Conservation (phyloP, 2,888 invertebrate genomes). For the Troides oblongomaculatus region DNA sequence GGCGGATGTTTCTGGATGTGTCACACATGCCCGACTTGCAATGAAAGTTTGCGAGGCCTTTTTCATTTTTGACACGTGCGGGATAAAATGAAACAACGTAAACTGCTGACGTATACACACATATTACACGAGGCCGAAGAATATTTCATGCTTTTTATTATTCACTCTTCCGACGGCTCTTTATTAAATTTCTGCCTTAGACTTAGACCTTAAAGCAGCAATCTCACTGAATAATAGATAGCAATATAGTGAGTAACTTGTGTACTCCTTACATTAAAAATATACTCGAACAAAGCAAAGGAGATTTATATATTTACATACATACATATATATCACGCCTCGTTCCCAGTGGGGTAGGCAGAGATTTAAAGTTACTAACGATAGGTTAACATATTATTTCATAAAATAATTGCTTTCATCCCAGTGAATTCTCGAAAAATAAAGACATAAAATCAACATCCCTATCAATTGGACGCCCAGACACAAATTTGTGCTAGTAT, state of each 20-base stretch:
- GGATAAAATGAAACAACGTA: slow-evolving; percentile 65
- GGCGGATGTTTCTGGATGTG: slow-evolving; percentile 75
- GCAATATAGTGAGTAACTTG: neutral
- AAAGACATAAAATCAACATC: neutral
- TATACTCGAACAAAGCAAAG: neutral
- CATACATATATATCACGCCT: too few species aligned
- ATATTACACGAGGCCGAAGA: slow-evolving; percentile 42
- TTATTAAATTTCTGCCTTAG: slow-evolving; percentile 17
- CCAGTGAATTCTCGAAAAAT: neutral
- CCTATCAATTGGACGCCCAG: neutral
- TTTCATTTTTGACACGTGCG: slow-evolving; percentile 64
- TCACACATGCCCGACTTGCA: slow-evolving; percentile 57
- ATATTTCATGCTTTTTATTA: slow-evolving; percentile 18
- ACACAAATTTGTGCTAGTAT: neutral
- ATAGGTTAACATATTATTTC: too few species aligned
- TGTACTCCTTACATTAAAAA: neutral
- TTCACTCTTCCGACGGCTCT: slow-evolving; percentile 1
- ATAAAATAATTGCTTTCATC: too few species aligned
- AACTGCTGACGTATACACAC: slow-evolving; percentile 52
- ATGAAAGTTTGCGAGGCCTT: slow-evolving; percentile 59
- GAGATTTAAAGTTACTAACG: too few species aligned
- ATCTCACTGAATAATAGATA: neutral
- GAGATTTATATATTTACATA: neutral
- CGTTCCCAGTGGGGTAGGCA: too few species aligned
- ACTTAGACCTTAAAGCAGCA: neutral